Base-by-base conservation (phyloP, 2,113 vertebrate species). In the Malurus alboscapulatus region DNA sequence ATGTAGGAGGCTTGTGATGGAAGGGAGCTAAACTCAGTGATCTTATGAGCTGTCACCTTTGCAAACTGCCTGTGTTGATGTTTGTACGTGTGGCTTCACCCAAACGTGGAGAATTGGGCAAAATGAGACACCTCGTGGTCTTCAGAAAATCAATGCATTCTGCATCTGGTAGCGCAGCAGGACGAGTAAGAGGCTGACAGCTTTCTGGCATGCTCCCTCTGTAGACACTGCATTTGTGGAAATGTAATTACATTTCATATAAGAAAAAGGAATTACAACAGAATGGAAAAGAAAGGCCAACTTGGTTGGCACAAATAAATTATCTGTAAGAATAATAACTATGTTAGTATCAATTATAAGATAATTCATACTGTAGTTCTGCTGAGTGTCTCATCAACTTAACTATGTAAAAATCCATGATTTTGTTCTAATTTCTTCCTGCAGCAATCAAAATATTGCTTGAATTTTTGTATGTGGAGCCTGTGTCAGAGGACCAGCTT, bases 221-320 rank as follows among this genome's bases (percentile, higher is more conserved):
- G 92, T 90, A 96, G 95, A 94, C 94, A 94, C 91, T 93, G 97
- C 30, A 40, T 97, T 97, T 95, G 92, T 98, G 97, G 97, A 97
- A 97, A 97, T 96, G 88, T 92, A 97, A 97, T 98, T 97, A 97
- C 94, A 74, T 93, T 91, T 53, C 66, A 74, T 95, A 90, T 96
- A 94, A 94, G 68, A 95, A 96, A 96, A 86, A 95, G 94, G 40
- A 87, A 86, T 81, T 97, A 67, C 77, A 88, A 53, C 51, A 93
- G 84, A 92, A 44, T 34, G 63, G 53, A 38, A 83, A 87, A 71
- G 76, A 88, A 89, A 36, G 0, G 2, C 69, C 32, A 54, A 22
- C 25, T 83, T 30, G 4, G 27, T 67, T 62, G 75, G 55, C 58
- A 78, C 6, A 21, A 94, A 84, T 80, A 57, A 55, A 82, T 75